These are phyloP conservation scores for Scartelaos histophorus DNA, from an alignment of 2,113 vertebrate species.

Conservation along the genomic window DNA sequence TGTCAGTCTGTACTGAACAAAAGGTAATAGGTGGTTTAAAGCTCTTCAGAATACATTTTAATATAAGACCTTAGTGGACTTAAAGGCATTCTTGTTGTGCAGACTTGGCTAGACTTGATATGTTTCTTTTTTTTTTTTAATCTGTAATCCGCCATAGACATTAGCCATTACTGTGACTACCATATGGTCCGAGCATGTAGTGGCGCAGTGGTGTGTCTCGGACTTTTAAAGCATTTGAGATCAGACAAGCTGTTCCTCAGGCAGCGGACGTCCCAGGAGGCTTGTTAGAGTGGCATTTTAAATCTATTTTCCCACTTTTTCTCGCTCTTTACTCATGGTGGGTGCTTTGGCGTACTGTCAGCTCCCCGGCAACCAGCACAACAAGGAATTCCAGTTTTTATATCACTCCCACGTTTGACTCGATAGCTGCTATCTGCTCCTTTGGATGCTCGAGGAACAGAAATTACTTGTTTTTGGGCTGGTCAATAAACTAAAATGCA, in stretches of 20 bases:
- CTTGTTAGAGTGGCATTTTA: conserved; percentile 69
- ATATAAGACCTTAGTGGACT: background rate
- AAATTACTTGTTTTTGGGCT: background rate
- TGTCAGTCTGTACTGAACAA: no score
- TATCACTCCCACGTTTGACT: background rate
- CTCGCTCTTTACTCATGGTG: conserved; percentile 13
- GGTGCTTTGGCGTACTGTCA: conserved; percentile 34
- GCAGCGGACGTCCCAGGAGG: conserved; percentile 51
- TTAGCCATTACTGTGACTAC: conserved; percentile 9
- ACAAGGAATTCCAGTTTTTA: conserved; percentile 50
- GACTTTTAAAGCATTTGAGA: conserved; percentile 53
- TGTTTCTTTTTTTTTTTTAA: conserved; percentile 7
- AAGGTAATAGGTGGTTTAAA: no score
- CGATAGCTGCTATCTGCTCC: conserved; percentile 5
- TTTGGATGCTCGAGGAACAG: background rate
- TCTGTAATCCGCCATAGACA: conserved; percentile 3
- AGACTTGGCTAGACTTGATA: background rate
- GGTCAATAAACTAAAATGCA: background rate
- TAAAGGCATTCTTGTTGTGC: conserved; percentile 1
- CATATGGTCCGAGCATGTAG: conserved; percentile 13
- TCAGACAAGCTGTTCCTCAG: conserved; percentile 59
- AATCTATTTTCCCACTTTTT: conserved; percentile 32
- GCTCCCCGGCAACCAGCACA: conserved; percentile 12
- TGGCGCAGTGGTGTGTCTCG: conserved; percentile 32
- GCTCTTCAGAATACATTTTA: no score